Base-by-base conservation (phyloP, 2,113 vertebrate species). In the Oryzias celebensis region DNA sequence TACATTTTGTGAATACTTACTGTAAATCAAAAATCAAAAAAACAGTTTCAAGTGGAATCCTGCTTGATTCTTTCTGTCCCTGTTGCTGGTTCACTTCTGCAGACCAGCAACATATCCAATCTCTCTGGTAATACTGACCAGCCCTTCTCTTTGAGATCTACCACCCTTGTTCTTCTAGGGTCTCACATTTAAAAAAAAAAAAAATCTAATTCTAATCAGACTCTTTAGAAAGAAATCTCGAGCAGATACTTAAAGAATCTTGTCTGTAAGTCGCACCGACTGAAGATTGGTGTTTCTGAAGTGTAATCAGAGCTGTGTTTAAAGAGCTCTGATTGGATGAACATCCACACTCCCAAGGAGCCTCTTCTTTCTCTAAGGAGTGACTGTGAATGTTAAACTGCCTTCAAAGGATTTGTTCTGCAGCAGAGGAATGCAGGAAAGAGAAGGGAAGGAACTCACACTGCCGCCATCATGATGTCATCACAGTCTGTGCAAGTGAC, bases 311-410 rank as follows among this genome's bases (percentile, higher is more conserved):
- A 72, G 64, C 28, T 0, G 36, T 0, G 5, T 43, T 47, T 71
- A 56, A 44, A 46, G 70, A 70, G 53, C 64, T 62, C 22, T 77
- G 70, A 80, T 77, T 77, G 60, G 54, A 47, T 4, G 17, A 69
- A 53, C n/a, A 14, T 52, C 43, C 18, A 24, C 54, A 57, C 3
- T 4, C 7, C 50, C 52, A 62, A 61, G 44, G 55, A 61, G 49
- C 26, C 52, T 59, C 51, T 53, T 71, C 60, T 42, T 44, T 65
- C 45, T 61, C 58, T 23, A 8, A 56, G 41, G 43, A 55, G 47
- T 4, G 50, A 59, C 17, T 4, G 42, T 31, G 66, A 79, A 67
- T 61, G 49, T 44, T 64, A 57, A 71, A 51, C 44, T 47, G 44
- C 42, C 26, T 67, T 4, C 20, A 20, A 42, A 64, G 53, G 26